phyloP scores from a whole-genome alignment of 2,888 invertebrate species.

The Prosapia bicincta region DNA sequence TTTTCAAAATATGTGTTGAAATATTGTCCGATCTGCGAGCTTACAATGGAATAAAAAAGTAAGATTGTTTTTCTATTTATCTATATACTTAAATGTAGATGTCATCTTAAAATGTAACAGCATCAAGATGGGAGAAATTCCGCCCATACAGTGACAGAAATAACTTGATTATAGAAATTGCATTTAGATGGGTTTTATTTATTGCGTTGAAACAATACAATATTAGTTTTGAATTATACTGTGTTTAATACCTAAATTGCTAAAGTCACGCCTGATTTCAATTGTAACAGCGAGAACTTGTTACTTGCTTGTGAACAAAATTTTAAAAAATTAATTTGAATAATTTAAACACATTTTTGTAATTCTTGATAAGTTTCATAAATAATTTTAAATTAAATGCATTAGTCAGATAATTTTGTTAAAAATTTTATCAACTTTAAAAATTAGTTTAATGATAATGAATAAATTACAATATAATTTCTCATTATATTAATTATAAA shows the following conservation, averaged over 20 bases:
- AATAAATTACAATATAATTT: too few relatives aligned
- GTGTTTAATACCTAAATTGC: conserved; percentile 8
- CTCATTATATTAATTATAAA: too few relatives aligned
- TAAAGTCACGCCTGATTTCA: conserved; percentile 27
- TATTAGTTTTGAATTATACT: not conserved
- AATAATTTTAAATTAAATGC: too few relatives aligned
- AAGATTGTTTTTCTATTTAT: conserved; percentile 28
- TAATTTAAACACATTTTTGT: too few relatives aligned
- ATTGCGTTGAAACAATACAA: conserved; percentile 5
- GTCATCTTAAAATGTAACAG: conserved; percentile 16
- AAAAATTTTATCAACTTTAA: too few relatives aligned
- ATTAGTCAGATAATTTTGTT: too few relatives aligned
- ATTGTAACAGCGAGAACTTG: not conserved
- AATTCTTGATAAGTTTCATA: too few relatives aligned
- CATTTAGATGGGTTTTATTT: conserved; percentile 8
- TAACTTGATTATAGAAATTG: conserved; percentile 4
- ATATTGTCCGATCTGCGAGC: conserved; percentile 32
- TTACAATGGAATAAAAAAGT: conserved; percentile 23
- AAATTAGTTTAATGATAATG: too few relatives aligned
- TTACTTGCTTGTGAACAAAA: too few relatives aligned
- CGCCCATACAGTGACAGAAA: conserved; percentile 17
- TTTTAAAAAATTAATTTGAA: too few relatives aligned
- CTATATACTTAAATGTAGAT: conserved; percentile 27
- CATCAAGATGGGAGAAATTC: conserved; percentile 23
- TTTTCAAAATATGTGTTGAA: conserved; percentile 6